phyloP scores from a whole-genome alignment of 1,140 invertebrate genomes.

The Philotrypesis tridentata region DNA sequence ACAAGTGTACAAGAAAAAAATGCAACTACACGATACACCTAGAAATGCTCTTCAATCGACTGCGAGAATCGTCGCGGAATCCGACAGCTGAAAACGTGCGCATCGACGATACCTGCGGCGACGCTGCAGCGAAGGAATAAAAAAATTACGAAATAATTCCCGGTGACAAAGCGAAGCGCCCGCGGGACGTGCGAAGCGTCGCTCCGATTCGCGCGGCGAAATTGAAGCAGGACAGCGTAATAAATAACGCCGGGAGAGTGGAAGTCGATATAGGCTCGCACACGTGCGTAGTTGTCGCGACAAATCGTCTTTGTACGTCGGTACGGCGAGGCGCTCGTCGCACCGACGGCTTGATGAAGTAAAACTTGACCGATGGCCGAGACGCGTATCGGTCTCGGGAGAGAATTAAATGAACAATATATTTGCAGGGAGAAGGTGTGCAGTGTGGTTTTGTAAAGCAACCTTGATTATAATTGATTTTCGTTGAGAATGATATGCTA shows the following conservation, averaged over 20 bases:
- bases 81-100: no score
- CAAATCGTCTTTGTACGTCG: slow-evolving; percentile 24
- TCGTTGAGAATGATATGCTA: no score
- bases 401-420: slow-evolving; percentile 2
- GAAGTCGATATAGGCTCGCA: slow-evolving; percentile 13
- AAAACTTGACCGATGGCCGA: background rate
- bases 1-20: no score
- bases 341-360: background rate
- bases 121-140: background rate
- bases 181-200: background rate
- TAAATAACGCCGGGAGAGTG: slow-evolving; percentile 16
- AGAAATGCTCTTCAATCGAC: no score
- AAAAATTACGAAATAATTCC: background rate
- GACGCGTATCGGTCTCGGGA: background rate
- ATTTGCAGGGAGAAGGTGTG: no score
- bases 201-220: background rate
- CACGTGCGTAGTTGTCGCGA: background rate
- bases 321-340: no score
- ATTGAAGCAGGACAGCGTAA: slow-evolving; percentile 11
- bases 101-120: no score
- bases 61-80: no score
- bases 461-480: no score
- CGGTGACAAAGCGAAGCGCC: background rate
- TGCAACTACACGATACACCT: no score
- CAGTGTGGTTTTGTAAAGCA: no score